phyloP scores from a whole-genome alignment of 2,888 invertebrate species.

The Hirtodrosophila confusa region DNA sequence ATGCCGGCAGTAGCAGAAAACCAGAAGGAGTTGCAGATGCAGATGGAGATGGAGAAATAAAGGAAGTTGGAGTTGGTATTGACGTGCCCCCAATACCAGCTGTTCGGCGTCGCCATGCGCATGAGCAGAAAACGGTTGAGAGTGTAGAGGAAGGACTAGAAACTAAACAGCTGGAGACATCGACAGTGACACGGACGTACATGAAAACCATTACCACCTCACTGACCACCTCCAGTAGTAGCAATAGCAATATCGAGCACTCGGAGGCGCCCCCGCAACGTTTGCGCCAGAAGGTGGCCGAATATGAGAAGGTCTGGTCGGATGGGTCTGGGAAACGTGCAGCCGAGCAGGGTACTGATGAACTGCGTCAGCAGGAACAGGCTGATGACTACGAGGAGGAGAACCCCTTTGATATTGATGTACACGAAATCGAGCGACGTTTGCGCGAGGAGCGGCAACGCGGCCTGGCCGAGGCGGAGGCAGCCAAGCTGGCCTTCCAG shows the following conservation, averaged over 20 bases:
- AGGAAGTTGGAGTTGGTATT: slow-evolving; percentile 1
- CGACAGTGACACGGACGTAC: slow-evolving; percentile 72
- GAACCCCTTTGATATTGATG: slow-evolving; percentile 85
- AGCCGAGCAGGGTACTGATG: slow-evolving; percentile 78
- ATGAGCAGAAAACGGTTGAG: slow-evolving; percentile 64
- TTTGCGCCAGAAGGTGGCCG: slow-evolving; percentile 90
- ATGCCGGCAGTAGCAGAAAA: slow-evolving; percentile 48
- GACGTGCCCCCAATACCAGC: slow-evolving; percentile 73
- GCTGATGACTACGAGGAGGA: slow-evolving; percentile 70
- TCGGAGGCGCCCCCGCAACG: slow-evolving; percentile 79
- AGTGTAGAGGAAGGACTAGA: slow-evolving; percentile 42
- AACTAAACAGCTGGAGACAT: slow-evolving; percentile 71
- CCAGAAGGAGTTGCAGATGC: background rate
- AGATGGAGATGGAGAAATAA: slow-evolving; percentile 13
- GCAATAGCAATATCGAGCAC: slow-evolving; percentile 38
- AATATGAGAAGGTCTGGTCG: slow-evolving; percentile 92
- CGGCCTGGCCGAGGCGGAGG: slow-evolving; percentile 85
- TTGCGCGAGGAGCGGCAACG: slow-evolving; percentile 85
- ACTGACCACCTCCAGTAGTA: slow-evolving; percentile 61
- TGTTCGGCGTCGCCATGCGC: slow-evolving; percentile 76
- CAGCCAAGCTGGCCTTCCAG: slow-evolving; percentile 85
- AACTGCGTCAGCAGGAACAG: slow-evolving; percentile 62
- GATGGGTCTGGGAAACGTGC: slow-evolving; percentile 82
- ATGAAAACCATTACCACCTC: slow-evolving; percentile 78
- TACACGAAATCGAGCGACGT: slow-evolving; percentile 87